Percentiles rank a stretch among this genome's conserved stretches.
Evolutionary conservation across 2,888 invertebrate genomes (phyloP).

Genomic region (Deroplatys truncata): DNA sequence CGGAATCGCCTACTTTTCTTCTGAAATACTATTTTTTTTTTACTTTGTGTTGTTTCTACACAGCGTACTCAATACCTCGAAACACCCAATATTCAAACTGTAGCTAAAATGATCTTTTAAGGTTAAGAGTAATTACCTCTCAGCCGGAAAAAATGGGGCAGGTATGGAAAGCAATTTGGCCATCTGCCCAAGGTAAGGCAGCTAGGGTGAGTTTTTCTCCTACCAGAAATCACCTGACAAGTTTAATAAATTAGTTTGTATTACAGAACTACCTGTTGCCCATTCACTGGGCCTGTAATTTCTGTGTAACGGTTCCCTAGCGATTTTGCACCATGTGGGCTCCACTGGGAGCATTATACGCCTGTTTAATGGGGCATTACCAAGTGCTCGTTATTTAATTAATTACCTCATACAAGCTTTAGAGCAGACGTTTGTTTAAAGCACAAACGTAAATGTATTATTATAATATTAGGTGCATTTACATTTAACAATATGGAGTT

Average conservation of each 20-base stretch:
- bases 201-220: neutral
- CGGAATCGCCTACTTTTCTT: too few species aligned
- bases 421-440: neutral
- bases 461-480: neutral
- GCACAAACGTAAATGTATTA: neutral
- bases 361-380: neutral
- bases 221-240: neutral
- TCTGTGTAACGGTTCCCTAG: neutral
- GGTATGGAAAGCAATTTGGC: neutral
- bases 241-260: neutral
- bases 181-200: neutral
- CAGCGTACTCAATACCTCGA: too few species aligned
- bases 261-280: neutral
- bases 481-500: too few species aligned
- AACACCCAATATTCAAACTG: too few species aligned
- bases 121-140: neutral
- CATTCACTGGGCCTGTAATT: neutral
- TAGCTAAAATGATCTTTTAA: neutral
- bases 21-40: too few species aligned
- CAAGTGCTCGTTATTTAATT: neutral
- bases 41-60: too few species aligned
- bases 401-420: neutral
- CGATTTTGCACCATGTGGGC: neutral
- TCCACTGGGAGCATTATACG: neutral
- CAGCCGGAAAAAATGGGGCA: neutral